These are phyloP conservation scores for Acrocephalus kingi DNA, from an alignment of 2,113 vertebrate species.

Conservation along the genomic window DNA sequence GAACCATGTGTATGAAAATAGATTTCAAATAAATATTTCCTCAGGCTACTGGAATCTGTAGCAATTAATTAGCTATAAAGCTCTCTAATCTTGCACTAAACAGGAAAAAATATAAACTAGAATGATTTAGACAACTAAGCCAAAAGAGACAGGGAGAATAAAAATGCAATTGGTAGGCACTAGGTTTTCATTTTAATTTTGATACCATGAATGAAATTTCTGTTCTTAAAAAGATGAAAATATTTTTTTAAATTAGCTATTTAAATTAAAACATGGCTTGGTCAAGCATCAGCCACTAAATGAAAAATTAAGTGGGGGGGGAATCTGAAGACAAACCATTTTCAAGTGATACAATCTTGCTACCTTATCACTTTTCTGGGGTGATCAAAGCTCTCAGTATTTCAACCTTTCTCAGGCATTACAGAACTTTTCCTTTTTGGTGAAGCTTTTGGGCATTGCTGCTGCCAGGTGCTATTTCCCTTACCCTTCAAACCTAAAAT, in stretches of 20 bases:
- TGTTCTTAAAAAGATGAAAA: neutral
- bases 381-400: neutral
- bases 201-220: neutral
- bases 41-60: neutral
- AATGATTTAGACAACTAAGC: neutral
- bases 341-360: neutral
- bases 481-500: neutral
- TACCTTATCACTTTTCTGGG: neutral
- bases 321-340: neutral
- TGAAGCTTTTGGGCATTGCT: accelerated
- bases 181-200: neutral
- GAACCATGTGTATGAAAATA: neutral
- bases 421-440: neutral
- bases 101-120: neutral
- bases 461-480: accelerated
- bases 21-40: neutral
- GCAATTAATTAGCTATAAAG: neutral
- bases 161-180: neutral
- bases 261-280: neutral
- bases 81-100: neutral
- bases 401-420: neutral
- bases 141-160: neutral
- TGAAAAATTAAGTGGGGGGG: neutral
- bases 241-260: neutral
- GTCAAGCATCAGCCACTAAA: neutral